Evolutionary conservation across 1,140 invertebrate species (phyloP).

Genomic region (Euborellia annulipes): DNA sequence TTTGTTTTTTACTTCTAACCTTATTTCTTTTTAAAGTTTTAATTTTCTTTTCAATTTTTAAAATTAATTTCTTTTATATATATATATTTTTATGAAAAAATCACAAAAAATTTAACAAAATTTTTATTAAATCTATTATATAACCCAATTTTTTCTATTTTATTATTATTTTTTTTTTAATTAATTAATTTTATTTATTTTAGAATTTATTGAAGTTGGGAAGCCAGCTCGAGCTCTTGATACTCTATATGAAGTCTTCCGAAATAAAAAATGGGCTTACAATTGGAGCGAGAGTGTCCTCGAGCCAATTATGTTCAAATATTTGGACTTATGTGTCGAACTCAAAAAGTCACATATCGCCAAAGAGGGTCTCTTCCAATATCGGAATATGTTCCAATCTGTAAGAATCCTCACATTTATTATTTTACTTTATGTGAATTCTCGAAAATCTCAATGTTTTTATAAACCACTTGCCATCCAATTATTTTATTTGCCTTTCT

Average conservation of each 20-base stretch:
- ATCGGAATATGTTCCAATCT: slow-evolving; percentile 96
- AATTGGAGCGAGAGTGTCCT: slow-evolving; percentile 85
- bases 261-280: slow-evolving; percentile 96
- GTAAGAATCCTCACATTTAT: slow-evolving; percentile 45
- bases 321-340: slow-evolving; percentile 94
- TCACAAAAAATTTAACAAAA: neutral
- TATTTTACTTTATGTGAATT: slow-evolving; percentile 13
- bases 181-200: slow-evolving; percentile 19
- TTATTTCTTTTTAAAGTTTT: neutral
- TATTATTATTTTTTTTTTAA: neutral
- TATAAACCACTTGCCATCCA: neutral
- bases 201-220: slow-evolving; percentile 84
- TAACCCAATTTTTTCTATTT: slow-evolving; percentile 1
- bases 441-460: too few relatives aligned
- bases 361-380: slow-evolving; percentile 97
- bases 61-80: neutral
- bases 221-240: slow-evolving; percentile 93
- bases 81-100: neutral
- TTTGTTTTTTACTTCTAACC: neutral
- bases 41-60: neutral
- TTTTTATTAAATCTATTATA: neutral
- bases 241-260: slow-evolving; percentile 95
- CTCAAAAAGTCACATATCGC: slow-evolving; percentile 95
- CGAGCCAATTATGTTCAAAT: slow-evolving; percentile 99
- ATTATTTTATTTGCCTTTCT: neutral